Conservation (phyloP, 2,797 vertebrate genomes). For the Hydrocynus forskahlii region DNA sequence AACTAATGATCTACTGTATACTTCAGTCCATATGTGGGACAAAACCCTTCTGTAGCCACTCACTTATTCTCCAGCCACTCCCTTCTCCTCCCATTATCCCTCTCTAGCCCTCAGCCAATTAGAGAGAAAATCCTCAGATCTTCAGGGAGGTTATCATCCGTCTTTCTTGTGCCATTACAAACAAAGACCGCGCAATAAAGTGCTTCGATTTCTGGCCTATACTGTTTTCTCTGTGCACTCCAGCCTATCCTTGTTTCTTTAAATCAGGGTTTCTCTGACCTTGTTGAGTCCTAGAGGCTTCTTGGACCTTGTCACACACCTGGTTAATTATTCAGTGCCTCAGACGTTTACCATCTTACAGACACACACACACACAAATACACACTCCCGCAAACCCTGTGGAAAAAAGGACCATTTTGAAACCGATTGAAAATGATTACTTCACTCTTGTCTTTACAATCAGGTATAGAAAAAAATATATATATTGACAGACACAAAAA, state of each 20-base stretch:
- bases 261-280: too few species aligned
- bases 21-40: too few species aligned
- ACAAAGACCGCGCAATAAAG: neutral
- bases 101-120: neutral
- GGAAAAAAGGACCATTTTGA: neutral
- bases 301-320: constrained; percentile 61
- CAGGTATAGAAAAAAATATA: too few species aligned
- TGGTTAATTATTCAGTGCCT: constrained; percentile 72
- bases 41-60: too few species aligned
- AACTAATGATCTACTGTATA: too few species aligned
- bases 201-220: neutral
- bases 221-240: neutral
- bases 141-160: neutral
- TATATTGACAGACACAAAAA: too few species aligned
- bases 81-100: neutral
- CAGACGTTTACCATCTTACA: constrained; percentile 30
- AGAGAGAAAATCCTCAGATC: neutral
- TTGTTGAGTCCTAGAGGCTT: constrained; percentile 38
- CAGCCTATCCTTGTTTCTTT: neutral
- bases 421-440: too few species aligned
- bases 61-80: neutral
- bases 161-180: neutral
- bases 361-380: neutral
- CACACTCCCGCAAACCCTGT: too few species aligned
- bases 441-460: too few species aligned